Evolutionary conservation across 2,113 vertebrate species (phyloP).

Genomic region (Salminus brasiliensis): DNA sequence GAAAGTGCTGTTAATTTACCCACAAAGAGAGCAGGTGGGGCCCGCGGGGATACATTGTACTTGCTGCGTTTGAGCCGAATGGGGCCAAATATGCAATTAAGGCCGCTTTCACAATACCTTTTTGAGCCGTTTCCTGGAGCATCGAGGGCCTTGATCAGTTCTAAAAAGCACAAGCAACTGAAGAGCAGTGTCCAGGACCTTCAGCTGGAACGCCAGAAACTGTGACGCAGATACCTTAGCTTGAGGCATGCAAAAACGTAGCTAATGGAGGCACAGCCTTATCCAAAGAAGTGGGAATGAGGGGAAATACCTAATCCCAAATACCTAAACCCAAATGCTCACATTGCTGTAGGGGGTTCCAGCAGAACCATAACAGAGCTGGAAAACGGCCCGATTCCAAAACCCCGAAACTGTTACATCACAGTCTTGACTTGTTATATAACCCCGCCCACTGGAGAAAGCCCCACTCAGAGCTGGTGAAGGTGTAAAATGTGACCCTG

Average conservation of each 20-base stretch:
- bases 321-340: too few relatives aligned
- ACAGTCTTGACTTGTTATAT: too few relatives aligned
- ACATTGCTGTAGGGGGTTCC: too few relatives aligned
- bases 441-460: too few relatives aligned
- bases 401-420: too few relatives aligned
- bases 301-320: too few relatives aligned
- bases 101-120: background rate
- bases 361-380: too few relatives aligned
- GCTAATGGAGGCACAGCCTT: background rate
- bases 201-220: background rate
- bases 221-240: background rate
- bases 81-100: constrained; percentile 41
- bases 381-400: too few relatives aligned
- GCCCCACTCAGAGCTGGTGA: too few relatives aligned
- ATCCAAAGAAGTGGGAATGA: background rate
- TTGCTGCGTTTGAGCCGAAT: constrained; percentile 14
- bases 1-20: constrained; percentile 22
- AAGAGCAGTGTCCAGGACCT: background rate
- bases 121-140: background rate
- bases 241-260: background rate
- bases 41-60: constrained; percentile 1
- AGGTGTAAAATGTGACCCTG: too few relatives aligned
- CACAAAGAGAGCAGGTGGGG: background rate
- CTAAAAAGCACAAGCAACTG: background rate
- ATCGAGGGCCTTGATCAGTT: background rate